Base-by-base conservation (phyloP, 2,113 vertebrate species). In the Nipponia nippon region DNA sequence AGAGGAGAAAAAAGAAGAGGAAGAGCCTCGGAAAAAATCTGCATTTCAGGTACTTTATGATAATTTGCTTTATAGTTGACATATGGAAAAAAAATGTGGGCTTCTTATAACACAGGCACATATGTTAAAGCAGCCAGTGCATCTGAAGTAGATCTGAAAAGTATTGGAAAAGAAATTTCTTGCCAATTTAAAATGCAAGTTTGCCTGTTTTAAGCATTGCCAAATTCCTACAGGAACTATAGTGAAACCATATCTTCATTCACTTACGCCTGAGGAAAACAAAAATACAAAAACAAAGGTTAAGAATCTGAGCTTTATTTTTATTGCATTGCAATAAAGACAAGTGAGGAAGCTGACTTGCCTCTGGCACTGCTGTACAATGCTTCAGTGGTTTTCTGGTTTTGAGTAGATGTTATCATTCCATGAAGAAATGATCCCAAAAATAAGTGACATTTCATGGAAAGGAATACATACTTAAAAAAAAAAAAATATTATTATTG, bases 1-100 rank as follows among this genome's bases (percentile, higher is more conserved):
- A 75, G 98, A 98, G 11, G 98, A 99, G 53, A 99, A 98, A 98
- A 99, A 98, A 92, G 99, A 99, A 26, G 99, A 99, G 10, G 98
- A 99, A 29, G 99, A 99, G 10, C 98, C 93, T 8, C 99, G 98
- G 3, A 99, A 98, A 95, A 99, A 99, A 97, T 99, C 99, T 13
- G 99, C 99, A 1, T 99, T 99, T 96, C 99, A 99, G 99, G 99
- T 99, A 98, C 32, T 85, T 81, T 40, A 14, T 55, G 14, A 15
- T 81, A 30, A 83, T 34, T 80, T 86, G 10, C 44, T 91, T 89
- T 71, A 16, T 83, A 29, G 2, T 52, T 87, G 52, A 44, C 11
- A 32, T 20, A 25, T 83, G 46, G 71, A 4, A 87, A 47, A 89
- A 89, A 93, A 53, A 56, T 34, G 14, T 66, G 36, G 3, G 6